Conservation (phyloP, 2,113 vertebrate species). For the Paramormyrops kingsleyae region DNA sequence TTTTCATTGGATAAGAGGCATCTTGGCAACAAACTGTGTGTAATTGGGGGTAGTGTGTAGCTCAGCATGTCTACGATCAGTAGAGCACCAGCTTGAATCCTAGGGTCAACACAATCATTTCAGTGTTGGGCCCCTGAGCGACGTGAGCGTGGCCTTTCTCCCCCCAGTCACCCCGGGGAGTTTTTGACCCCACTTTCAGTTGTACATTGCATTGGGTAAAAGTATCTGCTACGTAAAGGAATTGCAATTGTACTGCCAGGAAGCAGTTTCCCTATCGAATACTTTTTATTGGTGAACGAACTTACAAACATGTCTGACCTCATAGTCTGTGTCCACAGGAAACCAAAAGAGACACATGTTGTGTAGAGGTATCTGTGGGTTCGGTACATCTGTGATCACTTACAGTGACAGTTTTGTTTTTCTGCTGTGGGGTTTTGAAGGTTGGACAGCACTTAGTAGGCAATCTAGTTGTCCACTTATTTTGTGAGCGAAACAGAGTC, state of each 20-base stretch:
- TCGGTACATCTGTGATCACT: neutral
- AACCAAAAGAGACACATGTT: neutral
- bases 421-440: neutral
- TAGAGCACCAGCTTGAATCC: neutral
- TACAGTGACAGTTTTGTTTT: neutral
- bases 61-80: neutral
- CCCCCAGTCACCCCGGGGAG: too few species aligned
- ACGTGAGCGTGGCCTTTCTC: neutral
- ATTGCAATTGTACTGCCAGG: neutral
- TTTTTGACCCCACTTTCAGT: neutral
- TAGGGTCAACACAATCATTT: neutral
- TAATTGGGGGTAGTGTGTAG: neutral
- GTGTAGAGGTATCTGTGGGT: neutral
- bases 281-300: neutral
- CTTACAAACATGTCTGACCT: neutral
- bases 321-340: neutral
- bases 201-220: neutral
- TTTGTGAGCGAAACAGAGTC: neutral
- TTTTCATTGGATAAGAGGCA: neutral
- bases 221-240: neutral
- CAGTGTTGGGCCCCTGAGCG: neutral
- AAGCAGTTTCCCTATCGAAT: neutral
- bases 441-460: neutral
- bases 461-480: neutral
- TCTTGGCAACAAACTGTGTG: neutral